Evolutionary conservation across 1,140 invertebrate species (phyloP).

Genomic region (Oedothorax gibbosus): DNA sequence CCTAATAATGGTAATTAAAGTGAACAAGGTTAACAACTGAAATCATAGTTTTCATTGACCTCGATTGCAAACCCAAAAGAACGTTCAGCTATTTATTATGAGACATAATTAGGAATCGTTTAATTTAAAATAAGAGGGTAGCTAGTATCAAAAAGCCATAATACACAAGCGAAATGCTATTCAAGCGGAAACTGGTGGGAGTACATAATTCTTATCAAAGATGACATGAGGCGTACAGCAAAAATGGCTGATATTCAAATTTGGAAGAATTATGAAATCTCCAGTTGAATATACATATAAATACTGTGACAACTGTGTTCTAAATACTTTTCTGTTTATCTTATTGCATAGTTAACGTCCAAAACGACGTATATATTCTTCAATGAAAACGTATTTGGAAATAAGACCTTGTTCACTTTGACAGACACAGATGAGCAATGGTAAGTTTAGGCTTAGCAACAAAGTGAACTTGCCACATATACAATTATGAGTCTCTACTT

Average conservation of each 20-base stretch:
- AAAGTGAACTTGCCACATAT: conserved; percentile 61
- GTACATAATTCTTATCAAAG: conserved; percentile 37
- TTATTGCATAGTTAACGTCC: conserved; percentile 50
- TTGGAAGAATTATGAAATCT: conserved; percentile 27
- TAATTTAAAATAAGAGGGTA: neutral
- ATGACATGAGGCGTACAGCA: conserved; percentile 35
- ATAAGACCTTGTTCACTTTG: conserved; percentile 60
- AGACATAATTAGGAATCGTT: too few relatives aligned
- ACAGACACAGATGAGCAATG: conserved; percentile 60
- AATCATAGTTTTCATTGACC: neutral
- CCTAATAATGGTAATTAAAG: conserved; percentile 53
- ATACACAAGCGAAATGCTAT: neutral
- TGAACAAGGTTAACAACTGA: conserved; percentile 54
- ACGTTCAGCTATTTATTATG: too few relatives aligned
- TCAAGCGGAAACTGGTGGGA: neutral
- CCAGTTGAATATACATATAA: conserved; percentile 30
- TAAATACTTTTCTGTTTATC: conserved; percentile 45
- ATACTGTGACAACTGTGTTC: conserved; percentile 38
- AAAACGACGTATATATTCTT: conserved; percentile 33
- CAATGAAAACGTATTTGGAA: conserved; percentile 43
- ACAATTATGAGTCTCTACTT: conserved; percentile 59
- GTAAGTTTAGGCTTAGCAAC: conserved; percentile 60
- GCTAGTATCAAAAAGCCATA: conserved; percentile 7
- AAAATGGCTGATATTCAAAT: conserved; percentile 29
- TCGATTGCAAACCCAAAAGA: neutral